Evolutionary conservation across 2,888 invertebrate species (phyloP), one percentile per base, ranked within the genome.

Genomic region (Ectemnius continuus): DNA sequence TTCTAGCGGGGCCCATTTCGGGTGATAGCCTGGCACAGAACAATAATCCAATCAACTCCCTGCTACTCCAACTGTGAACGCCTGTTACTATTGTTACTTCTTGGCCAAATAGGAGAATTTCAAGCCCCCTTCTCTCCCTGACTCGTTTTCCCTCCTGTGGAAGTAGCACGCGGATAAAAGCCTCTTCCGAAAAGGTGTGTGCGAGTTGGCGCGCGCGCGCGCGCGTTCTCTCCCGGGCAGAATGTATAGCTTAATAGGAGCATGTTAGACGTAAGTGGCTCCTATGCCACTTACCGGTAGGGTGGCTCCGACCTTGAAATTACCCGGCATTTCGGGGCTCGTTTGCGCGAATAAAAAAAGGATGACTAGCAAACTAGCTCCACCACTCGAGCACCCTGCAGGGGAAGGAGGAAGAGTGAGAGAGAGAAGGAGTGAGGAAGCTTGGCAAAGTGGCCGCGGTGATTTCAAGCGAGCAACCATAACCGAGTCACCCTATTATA

Each of bases 341-440:
- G 75, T 65, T 78, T 61, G 79, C 45, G 60, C 36, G 71, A 11
- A 36, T 60, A 77, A 77, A 70, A 69, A 75, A 72, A 73, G 70
- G 69, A 73, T 70, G 75, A 82, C 82, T 82, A 67, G 78, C 61
- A 70, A 76, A 82, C 71, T 72, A 80, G 52, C 56, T 66, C 56
- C 56, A 57, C 11, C 47, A 36, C 36, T 36, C 36, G 36, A 36
- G 36, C 36, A 36, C 59, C 73, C 76, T 80, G 67, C 73, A 48
- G 47, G 71, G 60, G 36, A 8, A 11, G 11, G 36, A 11, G 11
- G 36, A 36, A 36, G 11, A 1, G 23, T 2, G 23, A 23, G 36
- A 36, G 36, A 6, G 36, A 36, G 36, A 8, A 11, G 36, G 36
- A 36, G 36, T 1, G 36, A 6, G 36, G 36, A 36, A 63, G 63